These are phyloP conservation scores for Mesocricetus auratus DNA, from an alignment of 2,113 vertebrate species.

Conservation along the genomic window DNA sequence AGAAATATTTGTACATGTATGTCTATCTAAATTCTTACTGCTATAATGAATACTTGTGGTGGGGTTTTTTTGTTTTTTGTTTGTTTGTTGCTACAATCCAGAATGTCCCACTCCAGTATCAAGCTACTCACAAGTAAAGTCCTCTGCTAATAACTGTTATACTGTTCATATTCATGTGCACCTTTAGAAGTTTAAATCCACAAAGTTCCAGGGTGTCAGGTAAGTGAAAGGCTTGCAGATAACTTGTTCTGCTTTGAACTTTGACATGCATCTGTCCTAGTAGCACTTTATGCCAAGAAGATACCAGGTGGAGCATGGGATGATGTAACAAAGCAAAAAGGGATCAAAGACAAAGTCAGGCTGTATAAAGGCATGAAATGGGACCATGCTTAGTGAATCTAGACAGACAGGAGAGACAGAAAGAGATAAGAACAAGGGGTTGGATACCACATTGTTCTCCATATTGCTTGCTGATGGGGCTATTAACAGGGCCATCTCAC, in stretches of 20 bases:
- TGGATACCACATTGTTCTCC: neutral
- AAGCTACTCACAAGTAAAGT: neutral
- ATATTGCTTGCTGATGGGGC: neutral
- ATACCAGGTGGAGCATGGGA: neutral
- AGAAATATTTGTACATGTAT: neutral
- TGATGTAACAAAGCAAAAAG: neutral
- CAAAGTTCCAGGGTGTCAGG: conserved; percentile 20
- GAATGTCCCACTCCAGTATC: neutral
- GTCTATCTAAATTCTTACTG: neutral
- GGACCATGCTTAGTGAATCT: neutral
- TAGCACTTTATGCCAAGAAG: neutral
- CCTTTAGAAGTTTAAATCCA: conserved; percentile 43
- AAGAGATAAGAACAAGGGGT: neutral
- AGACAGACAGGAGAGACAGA: neutral
- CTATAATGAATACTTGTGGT: neutral
- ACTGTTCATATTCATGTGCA: neutral
- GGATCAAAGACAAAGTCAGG: neutral
- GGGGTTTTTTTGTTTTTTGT: neutral
- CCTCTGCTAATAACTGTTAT: too few relatives aligned
- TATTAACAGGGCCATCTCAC: neutral
- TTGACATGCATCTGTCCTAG: neutral
- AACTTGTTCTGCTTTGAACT: conserved; percentile 18
- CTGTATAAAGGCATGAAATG: neutral
- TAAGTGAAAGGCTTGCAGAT: neutral
- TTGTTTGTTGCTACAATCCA: neutral